Conservation (phyloP, 2,797 vertebrate genomes). For the Phoebastria nigripes region DNA sequence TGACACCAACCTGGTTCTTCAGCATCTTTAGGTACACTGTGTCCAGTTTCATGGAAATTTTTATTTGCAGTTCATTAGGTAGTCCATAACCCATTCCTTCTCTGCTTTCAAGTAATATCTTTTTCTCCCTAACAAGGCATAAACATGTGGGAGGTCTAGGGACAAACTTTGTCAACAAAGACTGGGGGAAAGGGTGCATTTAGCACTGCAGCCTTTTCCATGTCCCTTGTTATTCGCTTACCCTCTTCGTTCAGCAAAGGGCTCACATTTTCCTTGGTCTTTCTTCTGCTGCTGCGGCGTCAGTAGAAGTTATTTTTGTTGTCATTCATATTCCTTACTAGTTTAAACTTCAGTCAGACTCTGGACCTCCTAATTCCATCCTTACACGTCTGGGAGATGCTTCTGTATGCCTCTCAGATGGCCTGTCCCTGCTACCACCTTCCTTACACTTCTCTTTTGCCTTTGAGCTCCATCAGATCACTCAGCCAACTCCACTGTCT, state of each 20-base stretch:
- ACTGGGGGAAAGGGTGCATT: background rate
- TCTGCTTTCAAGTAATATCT: background rate
- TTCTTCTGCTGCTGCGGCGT: background rate
- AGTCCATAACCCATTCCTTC: background rate
- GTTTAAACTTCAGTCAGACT: background rate
- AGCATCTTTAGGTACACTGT: background rate
- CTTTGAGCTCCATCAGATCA: background rate
- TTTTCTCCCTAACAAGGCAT: background rate
- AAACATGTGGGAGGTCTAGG: background rate
- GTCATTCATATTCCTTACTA: background rate
- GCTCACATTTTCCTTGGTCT: background rate
- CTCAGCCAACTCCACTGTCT: no score
- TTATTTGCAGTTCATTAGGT: background rate
- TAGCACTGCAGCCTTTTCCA: background rate
- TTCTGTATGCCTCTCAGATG: background rate
- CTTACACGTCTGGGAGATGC: background rate
- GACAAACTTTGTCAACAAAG: background rate
- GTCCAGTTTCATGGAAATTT: background rate
- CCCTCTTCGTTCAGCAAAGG: background rate
- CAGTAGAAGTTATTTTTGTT: background rate
- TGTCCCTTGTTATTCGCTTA: background rate
- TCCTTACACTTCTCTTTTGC: background rate
- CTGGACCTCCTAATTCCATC: background rate
- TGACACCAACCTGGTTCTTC: background rate
- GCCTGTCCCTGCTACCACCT: background rate